Conservation (phyloP, 2,888 invertebrate genomes). For the Cheilosia impressa region DNA sequence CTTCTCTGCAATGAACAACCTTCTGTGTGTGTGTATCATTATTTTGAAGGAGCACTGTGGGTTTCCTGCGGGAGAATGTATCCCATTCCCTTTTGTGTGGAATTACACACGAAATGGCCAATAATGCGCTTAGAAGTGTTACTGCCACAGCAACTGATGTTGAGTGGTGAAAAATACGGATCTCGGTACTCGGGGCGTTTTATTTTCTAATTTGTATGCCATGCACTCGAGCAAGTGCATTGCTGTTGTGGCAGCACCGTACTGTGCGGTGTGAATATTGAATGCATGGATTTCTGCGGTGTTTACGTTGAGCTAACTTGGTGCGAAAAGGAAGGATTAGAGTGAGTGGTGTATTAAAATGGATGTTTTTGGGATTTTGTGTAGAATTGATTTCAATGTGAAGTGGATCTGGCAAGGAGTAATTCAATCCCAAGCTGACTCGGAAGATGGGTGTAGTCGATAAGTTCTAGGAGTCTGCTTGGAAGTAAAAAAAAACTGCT, state of each 20-base stretch:
- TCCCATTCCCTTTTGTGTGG: background rate
- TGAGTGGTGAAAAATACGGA: conserved; percentile 25
- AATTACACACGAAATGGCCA: conserved; percentile 56
- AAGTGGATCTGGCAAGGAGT: background rate
- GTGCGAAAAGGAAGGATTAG: conserved; percentile 12
- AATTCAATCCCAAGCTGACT: no score
- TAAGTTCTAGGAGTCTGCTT: no score
- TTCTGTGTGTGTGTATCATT: conserved; percentile 5
- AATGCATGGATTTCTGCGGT: conserved; percentile 51
- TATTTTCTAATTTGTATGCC: conserved; percentile 51
- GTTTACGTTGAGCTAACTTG: conserved; percentile 25
- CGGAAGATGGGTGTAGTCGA: no score
- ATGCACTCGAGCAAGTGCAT: conserved; percentile 39
- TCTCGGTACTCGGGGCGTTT: conserved; percentile 15
- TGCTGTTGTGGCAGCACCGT: conserved; percentile 10
- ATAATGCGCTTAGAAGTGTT: conserved; percentile 62
- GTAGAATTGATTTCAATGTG: conserved; percentile 3
- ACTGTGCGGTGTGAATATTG: conserved; percentile 42
- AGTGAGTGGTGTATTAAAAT: background rate
- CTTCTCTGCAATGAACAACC: conserved; percentile 19
- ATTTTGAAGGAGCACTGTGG: background rate
- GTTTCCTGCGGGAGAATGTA: background rate
- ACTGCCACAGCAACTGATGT: conserved; percentile 18
- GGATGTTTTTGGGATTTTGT: background rate
- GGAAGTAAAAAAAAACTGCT: no score